Evolutionary conservation across 2,113 vertebrate genomes (phyloP), one percentile per base, ranked within the genome.

Genomic region (Osmerus eperlanus): DNA sequence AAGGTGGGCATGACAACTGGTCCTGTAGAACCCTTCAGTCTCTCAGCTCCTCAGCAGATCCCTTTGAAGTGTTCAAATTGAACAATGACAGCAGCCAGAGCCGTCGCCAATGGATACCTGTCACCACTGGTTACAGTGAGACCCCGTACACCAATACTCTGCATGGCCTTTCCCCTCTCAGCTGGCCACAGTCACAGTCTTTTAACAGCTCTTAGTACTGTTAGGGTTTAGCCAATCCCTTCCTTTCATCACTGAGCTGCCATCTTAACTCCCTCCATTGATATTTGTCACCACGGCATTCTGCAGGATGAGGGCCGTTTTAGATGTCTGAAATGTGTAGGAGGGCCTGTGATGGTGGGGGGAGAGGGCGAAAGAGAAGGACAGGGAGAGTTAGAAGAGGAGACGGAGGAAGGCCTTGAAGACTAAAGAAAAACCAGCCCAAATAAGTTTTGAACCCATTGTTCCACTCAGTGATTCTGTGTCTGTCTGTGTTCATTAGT

Each of bases 21-120:
- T 62, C 55, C 64, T 67, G 75, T 29, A 67, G 69, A 73, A 8
- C 68, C 36, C 60, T 53, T 77, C 54, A 72, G 65, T 74, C 64
- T 21, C 47, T 67, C 15, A 36, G 52, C 12, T 60, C 75, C 3
- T 68, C 70, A 52, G 53, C 73, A 21, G 51, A 19, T 74, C 55
- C 77, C 47, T 67, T 76, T 29, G 68, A 71, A 76, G 71, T 16
- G 1, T 11, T 60, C 0, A 55, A 55, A 68, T 28, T 41, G 60
- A 71, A 81, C 68, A 65, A 47, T 47, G 41, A 65, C 28, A 69
- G 60, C 68, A 76, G 68, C 11, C 23, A 66, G 63, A 62, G 28
- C 58, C 60, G 29, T 32, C 29, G 59, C 11, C 28, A 11, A 3
- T 59, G 53, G 73, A 59, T 53, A 18, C 18, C 21, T n/a, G 64